Conservation (phyloP, 2,113 vertebrate species). For the Brachyhypopomus gauderio region DNA sequence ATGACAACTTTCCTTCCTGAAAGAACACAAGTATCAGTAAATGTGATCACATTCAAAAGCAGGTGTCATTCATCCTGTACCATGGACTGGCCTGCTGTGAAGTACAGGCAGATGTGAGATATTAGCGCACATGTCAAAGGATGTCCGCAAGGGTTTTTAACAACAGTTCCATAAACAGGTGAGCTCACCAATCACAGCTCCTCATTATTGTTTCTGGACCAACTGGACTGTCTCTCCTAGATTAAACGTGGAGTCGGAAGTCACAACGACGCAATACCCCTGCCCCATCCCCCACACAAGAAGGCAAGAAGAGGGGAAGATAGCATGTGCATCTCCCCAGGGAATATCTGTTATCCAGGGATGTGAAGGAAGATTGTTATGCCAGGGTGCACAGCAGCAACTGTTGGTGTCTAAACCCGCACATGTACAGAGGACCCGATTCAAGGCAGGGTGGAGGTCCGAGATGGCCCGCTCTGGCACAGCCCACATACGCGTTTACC, state of each 20-base stretch:
- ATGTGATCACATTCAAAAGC: neutral
- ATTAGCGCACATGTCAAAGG: neutral
- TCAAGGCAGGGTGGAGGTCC: neutral
- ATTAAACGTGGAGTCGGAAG: neutral
- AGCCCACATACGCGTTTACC: slow-evolving; percentile 29
- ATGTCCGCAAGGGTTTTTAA: neutral
- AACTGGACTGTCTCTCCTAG: neutral
- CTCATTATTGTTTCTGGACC: neutral
- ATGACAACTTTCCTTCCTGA: neutral
- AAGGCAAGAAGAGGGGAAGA: no score
- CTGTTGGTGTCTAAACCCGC: no score
- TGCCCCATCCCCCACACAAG: no score
- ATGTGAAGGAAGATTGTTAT: no score
- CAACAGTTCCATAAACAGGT: neutral
- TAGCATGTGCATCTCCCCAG: no score
- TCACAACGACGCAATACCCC: neutral
- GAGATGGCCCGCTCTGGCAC: neutral
- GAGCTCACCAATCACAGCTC: neutral
- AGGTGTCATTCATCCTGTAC: neutral
- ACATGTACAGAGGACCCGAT: neutral
- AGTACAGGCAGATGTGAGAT: neutral
- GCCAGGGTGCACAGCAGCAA: no score
- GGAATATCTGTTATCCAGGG: no score
- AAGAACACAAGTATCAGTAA: neutral
- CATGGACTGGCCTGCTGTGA: neutral